Conservation (phyloP, 2,113 vertebrate species). For the Brachypodius melanocephalos region DNA sequence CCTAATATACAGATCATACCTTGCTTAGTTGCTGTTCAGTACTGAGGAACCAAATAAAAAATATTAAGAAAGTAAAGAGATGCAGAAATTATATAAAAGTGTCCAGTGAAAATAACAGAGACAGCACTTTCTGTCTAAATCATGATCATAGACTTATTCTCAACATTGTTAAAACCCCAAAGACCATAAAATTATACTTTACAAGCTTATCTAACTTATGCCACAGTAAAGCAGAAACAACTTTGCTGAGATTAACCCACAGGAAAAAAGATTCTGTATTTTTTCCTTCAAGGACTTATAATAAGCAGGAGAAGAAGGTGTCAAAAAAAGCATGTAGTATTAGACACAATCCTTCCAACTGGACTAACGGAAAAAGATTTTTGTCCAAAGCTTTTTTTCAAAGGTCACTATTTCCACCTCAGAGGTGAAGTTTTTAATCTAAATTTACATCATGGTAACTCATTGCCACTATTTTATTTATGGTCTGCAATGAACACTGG, state of each 20-base stretch:
- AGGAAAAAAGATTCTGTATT: background rate
- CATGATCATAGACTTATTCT: background rate
- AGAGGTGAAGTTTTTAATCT: background rate
- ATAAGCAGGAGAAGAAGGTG: background rate
- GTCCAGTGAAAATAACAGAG: background rate
- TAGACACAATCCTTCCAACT: background rate
- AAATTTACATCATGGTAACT: background rate
- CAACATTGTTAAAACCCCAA: background rate
- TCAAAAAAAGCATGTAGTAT: background rate
- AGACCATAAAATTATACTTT: background rate
- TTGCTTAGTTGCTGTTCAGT: background rate
- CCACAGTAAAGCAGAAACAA: background rate
- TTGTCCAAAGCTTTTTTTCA: background rate
- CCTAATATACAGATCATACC: background rate
- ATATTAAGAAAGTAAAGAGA: background rate
- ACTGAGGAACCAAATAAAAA: background rate
- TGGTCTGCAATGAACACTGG: background rate
- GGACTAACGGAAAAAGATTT: background rate
- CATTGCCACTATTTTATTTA: background rate
- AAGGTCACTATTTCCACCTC: background rate
- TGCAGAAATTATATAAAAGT: background rate
- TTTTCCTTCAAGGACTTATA: background rate
- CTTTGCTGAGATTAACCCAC: background rate
- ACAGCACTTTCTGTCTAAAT: background rate
- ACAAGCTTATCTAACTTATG: background rate